Conservation (phyloP, 2,797 vertebrate species). For the Acanthornis magna region DNA sequence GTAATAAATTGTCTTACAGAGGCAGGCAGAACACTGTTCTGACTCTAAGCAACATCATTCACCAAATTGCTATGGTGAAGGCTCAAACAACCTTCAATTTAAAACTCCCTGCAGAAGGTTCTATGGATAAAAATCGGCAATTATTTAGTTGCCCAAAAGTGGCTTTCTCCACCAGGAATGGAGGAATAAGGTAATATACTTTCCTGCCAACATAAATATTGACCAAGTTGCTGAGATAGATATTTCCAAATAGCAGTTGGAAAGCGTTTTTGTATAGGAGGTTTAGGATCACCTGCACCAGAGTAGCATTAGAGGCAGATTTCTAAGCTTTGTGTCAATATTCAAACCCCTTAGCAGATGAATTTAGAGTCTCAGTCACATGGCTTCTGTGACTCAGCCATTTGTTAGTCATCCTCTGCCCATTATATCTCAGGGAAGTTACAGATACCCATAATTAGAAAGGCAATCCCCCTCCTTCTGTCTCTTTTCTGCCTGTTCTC, state of each 20-base stretch:
- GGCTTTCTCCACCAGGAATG: not conserved
- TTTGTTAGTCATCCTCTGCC: constrained; percentile 59
- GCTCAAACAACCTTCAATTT: not conserved
- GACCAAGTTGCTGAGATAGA: not conserved
- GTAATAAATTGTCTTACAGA: not conserved
- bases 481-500: not conserved
- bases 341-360: not conserved
- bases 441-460: constrained; percentile 59
- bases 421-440: constrained; percentile 43
- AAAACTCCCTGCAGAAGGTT: not conserved
- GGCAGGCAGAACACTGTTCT: not conserved
- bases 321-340: constrained; percentile 6
- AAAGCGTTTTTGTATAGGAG: not conserved
- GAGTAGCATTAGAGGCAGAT: not conserved
- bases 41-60: not conserved
- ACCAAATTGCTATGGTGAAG: not conserved
- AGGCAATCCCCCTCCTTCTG: constrained; percentile 43
- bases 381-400: constrained; percentile 40
- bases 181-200: not conserved
- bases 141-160: not conserved
- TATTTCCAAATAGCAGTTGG: constrained; percentile 2
- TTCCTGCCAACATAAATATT: not conserved
- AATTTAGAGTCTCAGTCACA: constrained; percentile 54
- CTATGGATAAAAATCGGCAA: not conserved
- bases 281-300: constrained; percentile 18